phyloP scores from a whole-genome alignment of 92 coral and sea anemone species.

The Palythoa grandiflora region DNA sequence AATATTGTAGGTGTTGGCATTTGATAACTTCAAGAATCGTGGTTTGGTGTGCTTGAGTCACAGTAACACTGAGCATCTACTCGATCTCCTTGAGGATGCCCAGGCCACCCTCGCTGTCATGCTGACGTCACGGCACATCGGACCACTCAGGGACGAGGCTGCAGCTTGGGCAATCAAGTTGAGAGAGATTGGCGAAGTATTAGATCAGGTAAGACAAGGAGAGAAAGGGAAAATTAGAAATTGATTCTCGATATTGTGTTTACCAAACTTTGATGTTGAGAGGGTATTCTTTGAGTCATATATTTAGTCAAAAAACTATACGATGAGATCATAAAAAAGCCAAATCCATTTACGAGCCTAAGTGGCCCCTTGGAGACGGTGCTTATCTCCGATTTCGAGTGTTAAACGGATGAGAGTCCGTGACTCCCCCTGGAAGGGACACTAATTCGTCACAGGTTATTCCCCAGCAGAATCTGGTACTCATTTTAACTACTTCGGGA shows the following conservation, averaged over 20 bases:
- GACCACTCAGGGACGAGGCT: constrained; percentile 97
- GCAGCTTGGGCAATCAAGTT: constrained; percentile 99
- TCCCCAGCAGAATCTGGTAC: no score
- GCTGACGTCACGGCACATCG: constrained; percentile 98
- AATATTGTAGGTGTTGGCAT: constrained; percentile 75
- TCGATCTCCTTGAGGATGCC: constrained; percentile 94
- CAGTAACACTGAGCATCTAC: constrained; percentile 89
- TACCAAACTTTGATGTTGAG: no score
- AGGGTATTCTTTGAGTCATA: not conserved
- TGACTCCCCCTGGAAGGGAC: no score
- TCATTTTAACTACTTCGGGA: no score
- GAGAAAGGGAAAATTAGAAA: not conserved
- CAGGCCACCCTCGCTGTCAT: constrained; percentile 97
- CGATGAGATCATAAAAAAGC: no score
- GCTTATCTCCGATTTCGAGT: no score
- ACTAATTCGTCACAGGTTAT: no score
- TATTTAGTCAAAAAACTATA: no score
- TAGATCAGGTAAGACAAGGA: constrained; percentile 82
- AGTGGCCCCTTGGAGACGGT: no score
- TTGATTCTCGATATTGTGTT: no score
- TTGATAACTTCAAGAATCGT: constrained; percentile 97
- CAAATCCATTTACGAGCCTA: no score
- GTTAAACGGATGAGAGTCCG: no score
- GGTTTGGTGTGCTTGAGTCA: constrained; percentile 92
- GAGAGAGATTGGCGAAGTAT: constrained; percentile 93